A percentile compares a stretch with the other conserved stretches of the same genome.
Conservation (phyloP, 2,113 vertebrate species). For the Xyrauchen texanus region DNA sequence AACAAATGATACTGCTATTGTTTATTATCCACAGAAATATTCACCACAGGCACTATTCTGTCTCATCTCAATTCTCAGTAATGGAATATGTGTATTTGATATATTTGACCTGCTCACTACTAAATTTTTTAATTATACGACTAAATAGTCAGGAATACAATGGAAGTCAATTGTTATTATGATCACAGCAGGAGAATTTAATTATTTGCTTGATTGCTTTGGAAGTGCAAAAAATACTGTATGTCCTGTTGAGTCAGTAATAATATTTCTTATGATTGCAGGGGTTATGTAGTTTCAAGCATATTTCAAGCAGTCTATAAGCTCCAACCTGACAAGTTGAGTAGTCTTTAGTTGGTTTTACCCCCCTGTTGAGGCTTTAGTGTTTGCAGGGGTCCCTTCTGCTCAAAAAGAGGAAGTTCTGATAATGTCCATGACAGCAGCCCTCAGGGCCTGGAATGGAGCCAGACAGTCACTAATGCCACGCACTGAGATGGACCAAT, state of each 20-base stretch:
- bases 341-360: constrained; percentile 42
- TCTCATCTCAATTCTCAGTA: constrained; percentile 1
- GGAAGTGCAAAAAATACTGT: not conserved
- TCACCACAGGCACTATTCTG: not conserved
- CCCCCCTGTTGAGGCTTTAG: constrained; percentile 36
- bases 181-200: not conserved
- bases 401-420: constrained; percentile 48
- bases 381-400: constrained; percentile 44
- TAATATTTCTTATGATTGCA: constrained; percentile 21
- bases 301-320: constrained; percentile 12
- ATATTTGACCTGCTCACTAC: not conserved
- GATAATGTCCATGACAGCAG: constrained; percentile 44
- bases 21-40: constrained; percentile 27
- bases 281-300: constrained; percentile 24
- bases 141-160: not conserved
- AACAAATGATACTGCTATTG: constrained; percentile 41
- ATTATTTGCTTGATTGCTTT: constrained; percentile 35
- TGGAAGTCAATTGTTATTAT: not conserved
- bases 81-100: not conserved
- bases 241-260: not conserved
- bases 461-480: constrained; percentile 39
- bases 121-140: too few relatives aligned
- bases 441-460: constrained; percentile 44
- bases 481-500: constrained; percentile 28
- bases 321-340: constrained; percentile 30